Evolutionary conservation across 2,113 vertebrate genomes (phyloP).

Genomic region (Candoia aspera): DNA sequence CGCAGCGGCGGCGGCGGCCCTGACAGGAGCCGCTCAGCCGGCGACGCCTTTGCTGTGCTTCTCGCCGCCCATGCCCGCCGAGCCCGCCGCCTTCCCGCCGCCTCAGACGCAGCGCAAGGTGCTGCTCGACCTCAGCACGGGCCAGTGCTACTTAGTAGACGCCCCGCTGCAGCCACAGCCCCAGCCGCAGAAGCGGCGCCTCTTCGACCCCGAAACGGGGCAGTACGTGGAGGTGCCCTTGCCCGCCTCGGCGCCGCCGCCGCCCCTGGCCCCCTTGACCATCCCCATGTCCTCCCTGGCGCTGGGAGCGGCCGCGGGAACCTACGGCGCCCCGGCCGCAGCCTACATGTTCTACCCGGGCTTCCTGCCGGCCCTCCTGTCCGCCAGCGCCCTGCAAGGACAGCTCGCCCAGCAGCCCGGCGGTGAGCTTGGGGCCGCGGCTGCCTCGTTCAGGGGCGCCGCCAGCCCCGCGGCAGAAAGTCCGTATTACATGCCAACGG

Average conservation of each 20-base stretch:
- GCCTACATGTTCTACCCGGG: conserved; percentile 94
- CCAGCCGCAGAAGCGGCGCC: conserved; percentile 81
- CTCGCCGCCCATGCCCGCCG: conserved; percentile 72
- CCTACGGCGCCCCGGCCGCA: conserved; percentile 74
- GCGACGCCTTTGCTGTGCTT: conserved; percentile 82
- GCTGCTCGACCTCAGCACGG: conserved; percentile 92
- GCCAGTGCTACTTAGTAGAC: conserved; percentile 94
- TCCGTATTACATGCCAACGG: conserved; percentile 86
- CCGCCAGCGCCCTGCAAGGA: conserved; percentile 74
- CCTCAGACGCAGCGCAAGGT: conserved; percentile 87
- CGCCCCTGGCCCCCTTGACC: conserved; percentile 72
- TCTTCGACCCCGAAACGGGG: conserved; percentile 93
- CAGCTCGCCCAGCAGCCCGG: conserved; percentile 68
- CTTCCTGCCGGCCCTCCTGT: conserved; percentile 82
- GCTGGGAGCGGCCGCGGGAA: conserved; percentile 80
- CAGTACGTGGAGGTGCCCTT: conserved; percentile 94
- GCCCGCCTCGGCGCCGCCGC: conserved; percentile 69
- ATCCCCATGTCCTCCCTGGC: conserved; percentile 82
- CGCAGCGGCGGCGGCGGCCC: conserved; percentile 62
- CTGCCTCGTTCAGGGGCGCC: conserved; percentile 24
- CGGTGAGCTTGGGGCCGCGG: conserved; percentile 46
- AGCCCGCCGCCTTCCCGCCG: conserved; percentile 59
- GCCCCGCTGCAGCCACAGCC: conserved; percentile 82
- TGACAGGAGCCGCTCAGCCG: conserved; percentile 69
- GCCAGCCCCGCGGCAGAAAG: conserved; percentile 76